Evolutionary conservation across 2,888 invertebrate species (phyloP).

Genomic region (Escarpia spicata): DNA sequence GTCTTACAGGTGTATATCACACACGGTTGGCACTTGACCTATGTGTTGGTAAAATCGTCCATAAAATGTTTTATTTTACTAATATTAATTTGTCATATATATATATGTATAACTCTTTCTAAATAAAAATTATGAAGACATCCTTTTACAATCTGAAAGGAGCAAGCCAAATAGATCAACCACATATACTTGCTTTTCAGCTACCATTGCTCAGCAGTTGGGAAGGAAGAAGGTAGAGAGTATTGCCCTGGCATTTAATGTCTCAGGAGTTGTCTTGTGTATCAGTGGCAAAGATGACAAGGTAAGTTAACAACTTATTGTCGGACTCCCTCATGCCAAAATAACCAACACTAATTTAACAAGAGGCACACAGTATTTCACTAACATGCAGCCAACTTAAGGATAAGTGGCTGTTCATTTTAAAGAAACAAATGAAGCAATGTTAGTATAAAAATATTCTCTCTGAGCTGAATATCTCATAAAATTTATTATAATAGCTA

Average conservation of each 20-base stretch:
- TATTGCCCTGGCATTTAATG: constrained; percentile 62
- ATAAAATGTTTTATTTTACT: background rate
- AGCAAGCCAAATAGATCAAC: background rate
- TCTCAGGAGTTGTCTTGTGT: constrained; percentile 59
- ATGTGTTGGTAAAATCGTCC: background rate
- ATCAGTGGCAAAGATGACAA: constrained; percentile 61
- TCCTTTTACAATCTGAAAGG: background rate
- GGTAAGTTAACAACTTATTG: constrained; percentile 44
- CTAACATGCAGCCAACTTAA: background rate
- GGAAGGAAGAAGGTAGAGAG: constrained; percentile 55
- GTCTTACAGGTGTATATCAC: too few species aligned
- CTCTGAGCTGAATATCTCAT: too few species aligned
- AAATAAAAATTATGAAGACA: background rate
- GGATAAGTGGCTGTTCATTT: too few species aligned
- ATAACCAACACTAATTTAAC: background rate
- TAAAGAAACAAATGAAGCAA: too few species aligned
- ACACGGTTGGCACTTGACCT: too few species aligned
- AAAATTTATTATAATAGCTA: too few species aligned
- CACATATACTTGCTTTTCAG: constrained; percentile 42
- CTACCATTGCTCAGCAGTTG: constrained; percentile 47
- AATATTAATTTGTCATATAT: background rate
- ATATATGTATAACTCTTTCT: background rate
- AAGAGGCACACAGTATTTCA: background rate
- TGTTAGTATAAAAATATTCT: too few species aligned
- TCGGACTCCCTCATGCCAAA: background rate